A percentile compares a stretch with the other conserved stretches of the same genome.
Conservation (phyloP, 2,113 vertebrate species). For the Microcebus murinus region DNA sequence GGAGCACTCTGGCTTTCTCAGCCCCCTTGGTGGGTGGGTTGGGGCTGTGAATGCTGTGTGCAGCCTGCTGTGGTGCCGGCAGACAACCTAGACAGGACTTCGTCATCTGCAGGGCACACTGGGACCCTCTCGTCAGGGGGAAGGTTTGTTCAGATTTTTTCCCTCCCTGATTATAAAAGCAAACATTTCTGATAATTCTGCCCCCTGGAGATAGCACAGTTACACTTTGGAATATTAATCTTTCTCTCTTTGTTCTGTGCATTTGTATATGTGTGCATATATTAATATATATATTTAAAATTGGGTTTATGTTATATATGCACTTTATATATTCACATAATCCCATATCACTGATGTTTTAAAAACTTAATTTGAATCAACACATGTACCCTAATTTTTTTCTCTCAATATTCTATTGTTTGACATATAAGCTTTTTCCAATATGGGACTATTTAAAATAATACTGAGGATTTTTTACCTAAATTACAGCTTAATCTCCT, state of each 20-base stretch:
- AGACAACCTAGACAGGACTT: background rate
- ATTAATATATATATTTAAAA: background rate
- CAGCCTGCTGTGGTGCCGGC: background rate
- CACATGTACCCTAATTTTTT: background rate
- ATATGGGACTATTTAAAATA: background rate
- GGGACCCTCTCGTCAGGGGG: background rate
- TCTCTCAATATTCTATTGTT: background rate
- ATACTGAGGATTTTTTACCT: background rate
- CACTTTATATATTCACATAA: background rate
- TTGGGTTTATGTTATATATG: background rate
- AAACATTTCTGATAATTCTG: background rate
- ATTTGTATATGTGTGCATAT: background rate
- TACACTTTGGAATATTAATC: background rate
- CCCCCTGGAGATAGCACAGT: background rate
- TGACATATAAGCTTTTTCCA: background rate
- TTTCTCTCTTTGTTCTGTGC: background rate
- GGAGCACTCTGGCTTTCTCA: background rate
- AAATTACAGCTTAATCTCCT: background rate
- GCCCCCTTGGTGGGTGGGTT: background rate
- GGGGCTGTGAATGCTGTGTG: no score
- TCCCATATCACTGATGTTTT: background rate
- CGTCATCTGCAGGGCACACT: background rate
- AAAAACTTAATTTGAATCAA: conserved; percentile 46
- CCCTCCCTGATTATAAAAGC: background rate
- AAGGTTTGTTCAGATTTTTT: background rate